phyloP scores from a whole-genome alignment of 2,113 vertebrate genomes.

The Microcebus griseorufus region DNA sequence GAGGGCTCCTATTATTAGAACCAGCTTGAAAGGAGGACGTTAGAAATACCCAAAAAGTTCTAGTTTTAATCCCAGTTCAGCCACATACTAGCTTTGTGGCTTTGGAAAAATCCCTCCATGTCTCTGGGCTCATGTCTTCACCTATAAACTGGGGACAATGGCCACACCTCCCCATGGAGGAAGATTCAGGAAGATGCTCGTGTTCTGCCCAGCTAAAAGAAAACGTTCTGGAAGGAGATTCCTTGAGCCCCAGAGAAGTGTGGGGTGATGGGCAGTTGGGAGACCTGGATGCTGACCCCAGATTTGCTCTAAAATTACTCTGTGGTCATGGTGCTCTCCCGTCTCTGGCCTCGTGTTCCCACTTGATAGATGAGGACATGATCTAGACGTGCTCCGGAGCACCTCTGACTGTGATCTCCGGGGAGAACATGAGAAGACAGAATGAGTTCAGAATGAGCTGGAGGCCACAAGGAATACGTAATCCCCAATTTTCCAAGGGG shows the following conservation, averaged over 20 bases:
- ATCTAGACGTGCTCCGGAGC: background rate
- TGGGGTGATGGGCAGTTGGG: background rate
- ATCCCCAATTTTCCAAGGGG: background rate
- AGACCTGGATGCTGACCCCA: background rate
- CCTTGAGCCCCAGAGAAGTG: background rate
- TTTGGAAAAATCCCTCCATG: background rate
- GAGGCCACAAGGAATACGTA: background rate
- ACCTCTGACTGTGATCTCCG: background rate
- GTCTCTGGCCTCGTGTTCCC: background rate
- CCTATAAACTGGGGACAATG: background rate
- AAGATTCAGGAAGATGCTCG: background rate
- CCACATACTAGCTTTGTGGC: background rate
- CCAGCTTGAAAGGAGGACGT: background rate
- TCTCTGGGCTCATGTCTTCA: background rate
- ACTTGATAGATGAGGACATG: background rate
- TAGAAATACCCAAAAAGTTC: background rate
- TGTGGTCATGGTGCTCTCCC: background rate
- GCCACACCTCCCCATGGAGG: background rate
- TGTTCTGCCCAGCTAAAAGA: background rate
- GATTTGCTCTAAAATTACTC: background rate
- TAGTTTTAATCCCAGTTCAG: background rate
- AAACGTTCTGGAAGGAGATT: background rate
- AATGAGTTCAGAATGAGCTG: background rate
- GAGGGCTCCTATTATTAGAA: background rate
- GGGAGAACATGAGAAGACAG: background rate